Percentiles rank a stretch among this genome's conserved stretches.
phyloP scores from a whole-genome alignment of 2,888 invertebrate genomes.

The Andrena marginata region DNA sequence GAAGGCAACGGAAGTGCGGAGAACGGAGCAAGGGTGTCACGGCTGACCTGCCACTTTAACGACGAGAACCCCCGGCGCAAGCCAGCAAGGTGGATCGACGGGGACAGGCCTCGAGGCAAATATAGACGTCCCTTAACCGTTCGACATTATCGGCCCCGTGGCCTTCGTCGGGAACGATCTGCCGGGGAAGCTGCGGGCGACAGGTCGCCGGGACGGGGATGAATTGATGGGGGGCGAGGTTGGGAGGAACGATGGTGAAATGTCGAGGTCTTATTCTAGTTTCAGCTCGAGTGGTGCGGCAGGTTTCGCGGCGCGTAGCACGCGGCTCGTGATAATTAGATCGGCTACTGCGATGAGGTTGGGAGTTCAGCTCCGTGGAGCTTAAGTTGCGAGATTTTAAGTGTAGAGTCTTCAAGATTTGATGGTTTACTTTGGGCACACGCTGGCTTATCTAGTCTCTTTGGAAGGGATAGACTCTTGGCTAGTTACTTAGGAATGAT shows the following conservation, averaged over 20 bases:
- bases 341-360: too few relatives aligned
- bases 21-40: conserved; percentile 74
- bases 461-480: too few relatives aligned
- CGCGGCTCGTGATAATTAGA: too few relatives aligned
- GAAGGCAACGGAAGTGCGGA: conserved; percentile 78
- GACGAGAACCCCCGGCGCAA: conserved; percentile 58
- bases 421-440: too few relatives aligned
- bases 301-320: too few relatives aligned
- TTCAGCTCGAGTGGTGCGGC: too few relatives aligned
- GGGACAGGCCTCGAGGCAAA: conserved; percentile 21
- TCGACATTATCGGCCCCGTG: conserved; percentile 52
- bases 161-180: conserved; percentile 8
- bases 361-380: too few relatives aligned
- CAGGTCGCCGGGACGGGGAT: neutral
- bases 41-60: conserved; percentile 81
- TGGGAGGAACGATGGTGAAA: conserved; percentile 3
- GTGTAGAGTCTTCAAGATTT: too few relatives aligned
- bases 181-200: conserved; percentile 16
- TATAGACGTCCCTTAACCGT: conserved; percentile 54
- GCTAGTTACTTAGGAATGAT: too few relatives aligned
- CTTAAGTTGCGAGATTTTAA: too few relatives aligned
- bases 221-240: conserved; percentile 28
- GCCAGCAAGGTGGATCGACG: conserved; percentile 65
- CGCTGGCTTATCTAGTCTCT: too few relatives aligned
- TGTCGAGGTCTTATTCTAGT: too few relatives aligned